Conservation (phyloP, 1,140 invertebrate species). For the Danaus plexippus region DNA sequence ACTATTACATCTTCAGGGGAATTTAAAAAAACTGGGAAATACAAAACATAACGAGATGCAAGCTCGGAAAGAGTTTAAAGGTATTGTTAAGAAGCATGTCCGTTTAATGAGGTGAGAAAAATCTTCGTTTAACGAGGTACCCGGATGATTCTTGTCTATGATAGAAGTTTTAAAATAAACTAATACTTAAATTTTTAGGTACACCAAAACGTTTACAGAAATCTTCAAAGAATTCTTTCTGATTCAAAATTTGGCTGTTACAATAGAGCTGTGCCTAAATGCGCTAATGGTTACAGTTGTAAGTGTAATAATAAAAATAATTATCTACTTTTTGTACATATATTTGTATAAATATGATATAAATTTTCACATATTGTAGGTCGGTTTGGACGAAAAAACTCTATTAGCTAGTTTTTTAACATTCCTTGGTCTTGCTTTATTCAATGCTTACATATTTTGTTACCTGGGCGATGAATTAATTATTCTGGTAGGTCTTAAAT, state of each 20-base stretch:
- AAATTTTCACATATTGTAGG: slow-evolving; percentile 26
- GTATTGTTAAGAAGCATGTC: slow-evolving; percentile 49
- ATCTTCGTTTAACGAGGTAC: not conserved
- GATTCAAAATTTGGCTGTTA: slow-evolving; percentile 53
- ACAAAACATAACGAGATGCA: slow-evolving; percentile 22
- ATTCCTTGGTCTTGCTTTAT: slow-evolving; percentile 38
- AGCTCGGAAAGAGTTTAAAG: slow-evolving; percentile 37
- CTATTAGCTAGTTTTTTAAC: slow-evolving; percentile 41
- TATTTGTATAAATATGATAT: not conserved
- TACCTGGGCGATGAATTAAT: slow-evolving; percentile 55
- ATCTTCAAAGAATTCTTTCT: slow-evolving; percentile 56
- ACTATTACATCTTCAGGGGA: slow-evolving; percentile 38
- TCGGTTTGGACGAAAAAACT: slow-evolving; percentile 40
- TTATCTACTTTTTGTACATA: slow-evolving; percentile 1
- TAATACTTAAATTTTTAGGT: slow-evolving; percentile 27
- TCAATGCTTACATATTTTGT: slow-evolving; percentile 56
- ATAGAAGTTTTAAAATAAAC: no score
- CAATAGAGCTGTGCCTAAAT: slow-evolving; percentile 55
- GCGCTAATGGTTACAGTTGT: slow-evolving; percentile 51
- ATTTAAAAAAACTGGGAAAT: slow-evolving; percentile 35
- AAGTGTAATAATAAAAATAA: slow-evolving; percentile 17
- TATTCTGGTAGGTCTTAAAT: slow-evolving; percentile 34
- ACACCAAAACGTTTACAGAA: slow-evolving; percentile 36
- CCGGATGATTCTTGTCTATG: not conserved
- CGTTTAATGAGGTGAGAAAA: slow-evolving; percentile 47